Evolutionary conservation across 2,888 invertebrate species (phyloP), one percentile per base, ranked within the genome.

Genomic region (Epirrhoe alternata): DNA sequence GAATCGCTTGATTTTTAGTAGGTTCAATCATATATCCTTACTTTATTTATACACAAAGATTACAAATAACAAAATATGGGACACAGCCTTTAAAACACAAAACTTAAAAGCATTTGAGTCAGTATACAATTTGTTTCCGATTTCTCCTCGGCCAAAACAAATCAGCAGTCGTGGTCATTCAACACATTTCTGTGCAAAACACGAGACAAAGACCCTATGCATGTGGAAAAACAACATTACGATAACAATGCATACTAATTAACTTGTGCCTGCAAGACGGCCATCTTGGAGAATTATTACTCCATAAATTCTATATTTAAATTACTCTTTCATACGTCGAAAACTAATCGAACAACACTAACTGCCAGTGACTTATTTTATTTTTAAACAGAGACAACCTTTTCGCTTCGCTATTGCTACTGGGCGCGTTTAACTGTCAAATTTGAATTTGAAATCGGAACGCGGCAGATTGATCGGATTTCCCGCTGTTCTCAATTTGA

Each of bases 291-390:
- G 76, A 83, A 84, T 83, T 87, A 90, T 84, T 83, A 79, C 82
- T 81, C 75, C 75, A 76, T 91, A 90, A 89, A 86, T 87, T 89
- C 16, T 82, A 84, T 79, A 79, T 84, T 77, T 74, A 79, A 88
- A 91, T 88, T 85, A 83, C 89, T 86, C 87, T 88, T 89, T 90
- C 87, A 89, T 80, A 88, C 77, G 89, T 91, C 89, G 81, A 83
- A 86, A 80, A 78, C 84, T 82, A 85, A 87, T 86, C 81, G 82
- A 84, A 83, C 77, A 76, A 76, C 77, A 70, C 79, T 83, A 82
- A 85, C 79, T 79, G 70, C 78, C 63, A 61, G 61, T 50, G 59
- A 62, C 47, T 61, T 60, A 59, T 59, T 64, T 61, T 16, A 47
- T 67, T 63, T 60, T 51, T 24, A 66, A 61, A 62, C 59, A 66